Conservation (phyloP, 2,888 invertebrate genomes). For the Neoscelio sp. region DNA sequence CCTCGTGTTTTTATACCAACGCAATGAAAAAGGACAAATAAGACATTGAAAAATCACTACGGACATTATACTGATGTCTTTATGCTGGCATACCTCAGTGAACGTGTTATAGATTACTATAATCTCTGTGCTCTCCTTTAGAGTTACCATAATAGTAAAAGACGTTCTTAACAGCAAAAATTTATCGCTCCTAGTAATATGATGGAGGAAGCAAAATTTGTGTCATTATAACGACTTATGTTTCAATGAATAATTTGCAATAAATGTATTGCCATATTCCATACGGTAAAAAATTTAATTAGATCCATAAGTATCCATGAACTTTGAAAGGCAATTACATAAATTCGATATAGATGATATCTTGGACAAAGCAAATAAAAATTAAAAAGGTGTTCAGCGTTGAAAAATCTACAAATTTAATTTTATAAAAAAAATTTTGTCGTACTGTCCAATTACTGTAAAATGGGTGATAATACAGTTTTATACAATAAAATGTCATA, state of each 20-base stretch:
- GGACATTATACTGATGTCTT: constrained; percentile 61
- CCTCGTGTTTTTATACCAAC: constrained; percentile 50
- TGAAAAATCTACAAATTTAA: too few relatives aligned
- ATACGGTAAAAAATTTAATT: too few relatives aligned
- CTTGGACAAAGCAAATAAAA: too few relatives aligned
- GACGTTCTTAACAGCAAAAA: constrained; percentile 57
- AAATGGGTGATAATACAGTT: too few relatives aligned
- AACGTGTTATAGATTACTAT: constrained; percentile 61
- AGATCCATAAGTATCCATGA: too few relatives aligned
- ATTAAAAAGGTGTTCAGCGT: too few relatives aligned
- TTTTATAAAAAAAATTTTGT: too few relatives aligned
- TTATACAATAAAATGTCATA: too few relatives aligned
- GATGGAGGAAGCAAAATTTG: constrained; percentile 35
- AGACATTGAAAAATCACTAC: constrained; percentile 65
- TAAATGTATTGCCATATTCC: constrained; percentile 22
- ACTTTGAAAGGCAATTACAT: too few relatives aligned
- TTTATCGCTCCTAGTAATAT: constrained; percentile 39
- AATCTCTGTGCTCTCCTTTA: constrained; percentile 60
- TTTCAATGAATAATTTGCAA: constrained; percentile 26
- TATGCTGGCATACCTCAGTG: constrained; percentile 56
- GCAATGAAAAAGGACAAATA: constrained; percentile 45
- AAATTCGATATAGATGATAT: too few relatives aligned
- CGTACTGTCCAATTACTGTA: too few relatives aligned
- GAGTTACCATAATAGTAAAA: constrained; percentile 56
- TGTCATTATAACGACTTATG: constrained; percentile 37